Base-by-base conservation (phyloP, 2,113 vertebrate species). In the Synodontis membranacea region DNA sequence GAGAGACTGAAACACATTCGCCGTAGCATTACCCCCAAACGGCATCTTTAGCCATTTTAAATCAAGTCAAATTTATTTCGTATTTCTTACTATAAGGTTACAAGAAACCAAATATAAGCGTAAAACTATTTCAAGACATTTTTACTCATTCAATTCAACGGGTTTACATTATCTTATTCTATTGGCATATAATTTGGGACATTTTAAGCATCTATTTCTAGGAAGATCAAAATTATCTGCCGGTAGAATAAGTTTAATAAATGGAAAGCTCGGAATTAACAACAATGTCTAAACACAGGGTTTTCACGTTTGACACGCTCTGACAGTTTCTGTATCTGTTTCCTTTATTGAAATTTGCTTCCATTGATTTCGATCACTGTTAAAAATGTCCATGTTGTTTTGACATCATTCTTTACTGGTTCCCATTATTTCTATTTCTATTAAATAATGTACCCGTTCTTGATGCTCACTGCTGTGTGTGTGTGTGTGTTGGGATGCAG, bases 401-500 rank as follows among this genome's bases (percentile, higher is more conserved):
- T 23, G 17, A 72, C 37, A 10, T 44, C 21, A 72, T 46, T 39
- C 17, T 4, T 72, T 39, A 42, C 2, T 6, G 2, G 7, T 37
- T 68, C 19, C 34, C 23, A 37, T 68, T 68, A 42, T 25, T 42
- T 72, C 1, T 42, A 70, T 70, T 23, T n/a, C n/a, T n/a, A n/a
- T n/a, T n/a, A 76, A 12, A 48, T 21, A 66, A 17, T 42, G 6
- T 78, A 44, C 23, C 19, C 1, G 7, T 15, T 78, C 8, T 34
- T 34, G 75, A 5, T 78, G 46, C 48, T 74, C 11, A 70, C 39
- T 76, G 17, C 14, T 66, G 9, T 82, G 86, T 34, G 58, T 42
- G n/a, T 64, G 42, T 37, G 52, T 80, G 17, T 54, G n/a, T 37
- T 90, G 0, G 25, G 5, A 82, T 39, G 5, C 88, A 99, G 98